Evolutionary conservation across 53 echinoderm and acorn worm genomes (phyloP), one percentile per base, ranked within the genome.

Genomic region (Glandiceps talaboti): DNA sequence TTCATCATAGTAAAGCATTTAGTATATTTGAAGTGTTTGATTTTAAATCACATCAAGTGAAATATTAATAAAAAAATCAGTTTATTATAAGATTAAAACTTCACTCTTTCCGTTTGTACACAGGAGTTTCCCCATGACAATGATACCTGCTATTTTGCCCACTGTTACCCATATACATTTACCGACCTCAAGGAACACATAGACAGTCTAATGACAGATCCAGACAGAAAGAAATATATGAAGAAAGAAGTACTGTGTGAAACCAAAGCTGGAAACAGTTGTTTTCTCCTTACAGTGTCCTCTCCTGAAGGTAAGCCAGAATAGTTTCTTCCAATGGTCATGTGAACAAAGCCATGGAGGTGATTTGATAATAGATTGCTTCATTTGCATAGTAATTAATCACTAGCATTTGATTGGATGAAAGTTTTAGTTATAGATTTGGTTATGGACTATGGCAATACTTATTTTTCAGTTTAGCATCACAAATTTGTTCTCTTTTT

Each of bases 131-230:
- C 81, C n/a, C 76, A 89, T 79, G 97, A 92, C 32, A 87, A 93
- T 74, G 97, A 96, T 79, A 88, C 87, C 25, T 96, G 97, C 76
- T 96, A 88, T 75, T 82, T 96, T 78, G 92, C 92, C 77, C 92
- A 96, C 79, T 96, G 97, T 79, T 93, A 93, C 79, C 97, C 97
- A 20, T 96, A 81, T 86, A 96, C 97, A 75, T 96, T 92, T 83
- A 96, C 97, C 28, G 92, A 95, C 33, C 92, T 96, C 26, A 84
- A 85, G 75, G 89, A 92, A 64, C 90, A 93, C 80, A 77, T 96
- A 20, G 92, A 96, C 28, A 75, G 31, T 45, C 81, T 95, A 26
- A 82, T 90, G 78, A 73, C 88, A 1, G 88, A 95, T 31, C 88
- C 92, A 1, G 88, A 89, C 32, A 82, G 96, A 30, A 85, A 82